These are phyloP conservation scores for Blennius ocellaris DNA, from an alignment of 2,113 vertebrate genomes.

Conservation along the genomic window DNA sequence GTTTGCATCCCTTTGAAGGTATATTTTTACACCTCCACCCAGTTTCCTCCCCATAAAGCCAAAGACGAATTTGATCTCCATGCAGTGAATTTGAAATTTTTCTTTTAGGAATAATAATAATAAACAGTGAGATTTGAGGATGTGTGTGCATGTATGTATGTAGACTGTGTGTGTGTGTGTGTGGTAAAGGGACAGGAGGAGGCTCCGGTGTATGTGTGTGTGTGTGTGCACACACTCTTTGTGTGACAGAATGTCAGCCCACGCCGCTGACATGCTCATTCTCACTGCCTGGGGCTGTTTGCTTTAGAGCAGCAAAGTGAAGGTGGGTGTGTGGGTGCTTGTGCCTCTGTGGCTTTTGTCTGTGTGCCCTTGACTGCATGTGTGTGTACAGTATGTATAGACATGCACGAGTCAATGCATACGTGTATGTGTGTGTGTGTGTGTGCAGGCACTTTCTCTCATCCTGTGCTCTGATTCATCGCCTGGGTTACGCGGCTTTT, in stretches of 20 bases:
- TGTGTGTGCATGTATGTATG: constrained; percentile 28
- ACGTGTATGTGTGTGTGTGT: constrained; percentile 37
- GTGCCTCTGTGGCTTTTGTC: constrained; percentile 64
- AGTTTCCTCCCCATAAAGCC: constrained; percentile 25
- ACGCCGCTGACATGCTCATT: constrained; percentile 63
- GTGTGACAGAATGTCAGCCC: constrained; percentile 69
- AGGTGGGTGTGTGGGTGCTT: constrained; percentile 65
- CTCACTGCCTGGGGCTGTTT: constrained; percentile 65
- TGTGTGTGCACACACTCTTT: constrained; percentile 49
- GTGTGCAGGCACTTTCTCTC: constrained; percentile 38
- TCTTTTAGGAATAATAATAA: neutral
- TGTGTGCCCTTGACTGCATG: constrained; percentile 55
- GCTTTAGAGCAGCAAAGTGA: constrained; percentile 65
- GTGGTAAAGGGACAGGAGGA: constrained; percentile 47
- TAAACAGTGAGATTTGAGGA: constrained; percentile 7
- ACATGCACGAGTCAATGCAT: constrained; percentile 37
- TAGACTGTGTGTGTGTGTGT: constrained; percentile 30
- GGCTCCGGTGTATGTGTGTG: constrained; percentile 41
- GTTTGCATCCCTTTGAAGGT: constrained; percentile 41
- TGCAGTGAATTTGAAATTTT: neutral
- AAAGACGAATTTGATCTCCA: constrained; percentile 6
- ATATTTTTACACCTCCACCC: constrained; percentile 17
- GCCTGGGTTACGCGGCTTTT: constrained; percentile 50
- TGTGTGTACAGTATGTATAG: constrained; percentile 50
- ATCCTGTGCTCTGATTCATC: constrained; percentile 72